Base-by-base conservation (phyloP, 2,113 vertebrate species). In the Nematolebias whitei region DNA sequence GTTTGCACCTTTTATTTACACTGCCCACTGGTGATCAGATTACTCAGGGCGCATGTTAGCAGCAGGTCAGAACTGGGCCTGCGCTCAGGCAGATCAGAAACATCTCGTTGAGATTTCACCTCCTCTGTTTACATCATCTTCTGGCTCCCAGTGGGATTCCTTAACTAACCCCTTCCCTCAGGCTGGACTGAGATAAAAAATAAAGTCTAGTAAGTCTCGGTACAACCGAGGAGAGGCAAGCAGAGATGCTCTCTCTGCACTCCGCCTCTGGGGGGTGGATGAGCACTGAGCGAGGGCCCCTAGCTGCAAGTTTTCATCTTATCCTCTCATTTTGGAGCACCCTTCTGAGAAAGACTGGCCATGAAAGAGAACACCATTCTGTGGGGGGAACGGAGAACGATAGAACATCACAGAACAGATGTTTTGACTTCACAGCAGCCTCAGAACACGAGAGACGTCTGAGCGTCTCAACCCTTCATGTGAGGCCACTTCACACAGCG, bases 241-340 rank as follows among this genome's bases (percentile, higher is more conserved):
- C 68, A 20, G 29, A 58, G 12, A 67, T 6, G 49, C 56, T 8
- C 61, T 16, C 49, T 55, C 11, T 48, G 19, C 26, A 51, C 45
- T 39, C 79, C 72, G 15, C 9, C 68, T 29, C 38, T 35, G 32
- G 32, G 9, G 32, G 32, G 12, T 75, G 87, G 82, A 85, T 78
- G 48, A 62, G 69, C 56, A 69, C 63, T 76, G 71, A 74, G 81
- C 85, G 72, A 82, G 74, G 68, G 73, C 78, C 82, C 80, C 84
- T 79, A 76, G 72, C 80, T 32, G 76, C 65, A 71, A 71, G 64
- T 76, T 82, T 82, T 77, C 74, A 88, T 85, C 70, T 76, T 59
- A 26, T 47, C 38, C 63, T 79, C 71, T 76, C 47, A 72, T 82
- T 83, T 85, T 74, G 60, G 38, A 61, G 52, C 57, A 57, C 52